Percentiles rank a stretch among this genome's conserved stretches.
Conservation (phyloP, 1,140 invertebrate species). For the Mercenaria mercenaria region DNA sequence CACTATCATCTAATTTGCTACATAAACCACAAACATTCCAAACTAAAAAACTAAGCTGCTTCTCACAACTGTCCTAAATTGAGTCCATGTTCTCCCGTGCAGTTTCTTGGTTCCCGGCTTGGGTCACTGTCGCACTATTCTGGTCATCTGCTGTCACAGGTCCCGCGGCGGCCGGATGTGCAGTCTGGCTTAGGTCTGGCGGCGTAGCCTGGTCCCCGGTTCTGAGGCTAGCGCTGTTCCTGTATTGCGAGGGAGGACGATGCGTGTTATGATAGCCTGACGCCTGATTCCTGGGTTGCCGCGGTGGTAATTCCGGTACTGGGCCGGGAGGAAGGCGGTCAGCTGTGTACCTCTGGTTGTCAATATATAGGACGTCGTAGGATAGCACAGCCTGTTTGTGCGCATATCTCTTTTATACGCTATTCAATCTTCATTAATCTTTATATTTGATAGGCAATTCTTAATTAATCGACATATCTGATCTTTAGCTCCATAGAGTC, state of each 20-base stretch:
- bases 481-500: too few relatives aligned
- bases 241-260: too few relatives aligned
- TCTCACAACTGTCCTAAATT: not conserved
- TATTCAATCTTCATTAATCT: too few relatives aligned
- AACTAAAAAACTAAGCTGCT: constrained; percentile 21
- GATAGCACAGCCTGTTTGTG: not conserved
- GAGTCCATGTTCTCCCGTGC: not conserved
- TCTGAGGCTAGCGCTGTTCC: not conserved
- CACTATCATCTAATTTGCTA: constrained; percentile 28
- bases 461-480: too few relatives aligned
- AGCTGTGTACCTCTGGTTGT: not conserved
- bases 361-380: not conserved
- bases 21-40: constrained; percentile 47
- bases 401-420: too few relatives aligned
- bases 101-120: not conserved
- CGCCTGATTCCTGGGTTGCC: not conserved
- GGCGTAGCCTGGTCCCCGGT: not conserved
- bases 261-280: not conserved
- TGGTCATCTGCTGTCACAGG: not conserved
- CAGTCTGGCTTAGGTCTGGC: too few relatives aligned
- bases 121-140: not conserved
- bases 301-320: not conserved
- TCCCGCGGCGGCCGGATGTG: not conserved
- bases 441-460: too few relatives aligned
- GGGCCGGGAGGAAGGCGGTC: not conserved